Percentiles rank a stretch among this genome's conserved stretches.
Conservation (phyloP, 1,140 invertebrate genomes). For the Cherax destructor region DNA sequence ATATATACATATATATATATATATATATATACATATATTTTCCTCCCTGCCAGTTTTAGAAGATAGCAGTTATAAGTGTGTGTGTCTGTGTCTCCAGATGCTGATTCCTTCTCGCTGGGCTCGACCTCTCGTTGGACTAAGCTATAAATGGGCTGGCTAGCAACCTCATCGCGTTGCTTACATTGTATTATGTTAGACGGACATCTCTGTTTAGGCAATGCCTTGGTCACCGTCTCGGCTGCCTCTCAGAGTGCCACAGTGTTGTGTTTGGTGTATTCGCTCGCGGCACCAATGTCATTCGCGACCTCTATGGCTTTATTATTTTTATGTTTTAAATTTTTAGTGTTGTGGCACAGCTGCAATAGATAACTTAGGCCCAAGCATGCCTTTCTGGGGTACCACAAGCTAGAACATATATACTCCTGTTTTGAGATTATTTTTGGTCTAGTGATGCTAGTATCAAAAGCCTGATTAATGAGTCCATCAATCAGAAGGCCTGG, state of each 20-base stretch:
- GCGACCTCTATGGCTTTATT: too few relatives aligned
- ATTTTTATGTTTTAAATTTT: too few relatives aligned
- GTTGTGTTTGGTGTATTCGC: too few relatives aligned
- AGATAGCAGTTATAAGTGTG: neutral
- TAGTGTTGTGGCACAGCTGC: too few relatives aligned
- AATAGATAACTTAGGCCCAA: too few relatives aligned
- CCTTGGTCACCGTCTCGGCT: neutral
- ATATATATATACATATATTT: neutral
- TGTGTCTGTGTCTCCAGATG: neutral
- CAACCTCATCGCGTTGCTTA: neutral
- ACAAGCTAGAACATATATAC: too few relatives aligned
- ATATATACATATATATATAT: neutral
- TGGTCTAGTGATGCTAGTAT: too few relatives aligned
- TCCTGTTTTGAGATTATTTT: too few relatives aligned
- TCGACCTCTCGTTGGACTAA: neutral
- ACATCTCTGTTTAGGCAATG: neutral
- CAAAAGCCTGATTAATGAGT: too few relatives aligned
- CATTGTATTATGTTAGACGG: neutral
- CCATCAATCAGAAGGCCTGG: too few relatives aligned
- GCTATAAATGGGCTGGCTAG: neutral
- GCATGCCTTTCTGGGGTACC: too few relatives aligned
- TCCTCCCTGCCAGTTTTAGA: neutral
- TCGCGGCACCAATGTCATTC: too few relatives aligned
- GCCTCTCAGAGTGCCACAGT: neutral
- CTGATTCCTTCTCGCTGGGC: neutral